phyloP scores from a whole-genome alignment of 2,113 vertebrate genomes.

The Numenius arquata region DNA sequence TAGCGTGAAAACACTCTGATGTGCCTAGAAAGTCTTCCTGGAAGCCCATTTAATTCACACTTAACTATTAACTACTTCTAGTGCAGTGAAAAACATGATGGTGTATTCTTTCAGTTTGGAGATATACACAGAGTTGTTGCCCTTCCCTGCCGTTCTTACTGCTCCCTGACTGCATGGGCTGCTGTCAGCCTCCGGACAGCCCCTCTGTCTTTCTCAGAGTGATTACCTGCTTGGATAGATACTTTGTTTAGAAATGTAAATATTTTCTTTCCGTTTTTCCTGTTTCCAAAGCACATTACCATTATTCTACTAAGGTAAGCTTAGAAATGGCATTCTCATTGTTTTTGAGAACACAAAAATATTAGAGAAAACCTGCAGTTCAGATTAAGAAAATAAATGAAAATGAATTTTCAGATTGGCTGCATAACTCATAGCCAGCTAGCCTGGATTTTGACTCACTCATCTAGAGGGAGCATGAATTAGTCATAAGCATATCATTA shows the following conservation, averaged over 20 bases:
- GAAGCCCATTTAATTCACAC: neutral
- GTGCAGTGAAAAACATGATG: neutral
- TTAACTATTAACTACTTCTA: neutral
- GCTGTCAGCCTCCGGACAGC: neutral
- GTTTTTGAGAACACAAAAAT: neutral
- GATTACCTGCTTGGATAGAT: conserved; percentile 29
- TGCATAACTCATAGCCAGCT: neutral
- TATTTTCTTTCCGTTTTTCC: conserved; percentile 14
- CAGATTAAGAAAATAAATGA: neutral
- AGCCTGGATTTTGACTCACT: neutral
- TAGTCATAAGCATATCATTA: neutral
- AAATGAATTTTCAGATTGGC: neutral
- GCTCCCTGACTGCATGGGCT: neutral
- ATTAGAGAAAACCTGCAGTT: neutral
- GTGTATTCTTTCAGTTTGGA: neutral
- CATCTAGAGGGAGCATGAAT: neutral
- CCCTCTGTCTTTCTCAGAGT: neutral
- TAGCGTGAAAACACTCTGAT: neutral
- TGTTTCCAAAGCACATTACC: conserved; percentile 1
- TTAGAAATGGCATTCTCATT: neutral
- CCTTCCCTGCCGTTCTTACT: neutral
- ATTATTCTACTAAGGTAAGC: neutral
- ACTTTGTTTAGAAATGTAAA: conserved; percentile 24
- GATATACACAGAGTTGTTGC: neutral
- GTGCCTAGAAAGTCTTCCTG: neutral